Evolutionary conservation across 2,888 invertebrate species (phyloP).

Genomic region (Carabus problematicus): DNA sequence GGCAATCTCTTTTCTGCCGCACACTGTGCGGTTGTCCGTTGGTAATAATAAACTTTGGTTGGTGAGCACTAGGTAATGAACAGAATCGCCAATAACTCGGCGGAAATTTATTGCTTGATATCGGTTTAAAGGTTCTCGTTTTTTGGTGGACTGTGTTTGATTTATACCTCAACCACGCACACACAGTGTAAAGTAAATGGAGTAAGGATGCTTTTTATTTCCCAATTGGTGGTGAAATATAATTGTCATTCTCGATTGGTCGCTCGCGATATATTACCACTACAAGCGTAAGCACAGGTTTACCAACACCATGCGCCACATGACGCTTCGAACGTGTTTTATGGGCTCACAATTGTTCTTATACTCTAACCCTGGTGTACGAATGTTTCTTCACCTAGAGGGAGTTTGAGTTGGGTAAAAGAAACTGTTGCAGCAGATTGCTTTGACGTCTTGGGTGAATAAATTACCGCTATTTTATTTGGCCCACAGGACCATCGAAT

Average conservation of each 20-base stretch:
- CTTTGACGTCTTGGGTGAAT: too few relatives aligned
- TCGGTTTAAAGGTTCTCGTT: constrained; percentile 37
- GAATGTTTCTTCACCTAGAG: too few relatives aligned
- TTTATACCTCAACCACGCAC: constrained; percentile 21
- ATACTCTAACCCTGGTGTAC: not conserved
- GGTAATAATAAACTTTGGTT: constrained; percentile 34
- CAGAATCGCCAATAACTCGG: constrained; percentile 35
- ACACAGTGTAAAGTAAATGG: constrained; percentile 27
- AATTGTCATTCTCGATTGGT: constrained; percentile 3
- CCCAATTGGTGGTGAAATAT: constrained; percentile 17
- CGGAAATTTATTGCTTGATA: constrained; percentile 37
- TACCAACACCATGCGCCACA: not conserved
- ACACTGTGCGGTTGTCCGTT: constrained; percentile 6
- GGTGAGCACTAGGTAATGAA: constrained; percentile 11
- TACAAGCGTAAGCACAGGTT: not conserved
- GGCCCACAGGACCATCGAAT: too few relatives aligned
- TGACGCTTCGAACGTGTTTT: constrained; percentile 5
- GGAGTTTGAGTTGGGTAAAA: too few relatives aligned
- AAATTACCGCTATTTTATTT: too few relatives aligned
- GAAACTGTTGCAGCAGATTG: too few relatives aligned
- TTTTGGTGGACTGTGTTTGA: constrained; percentile 23
- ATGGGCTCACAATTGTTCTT: constrained; percentile 16
- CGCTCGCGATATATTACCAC: not conserved
- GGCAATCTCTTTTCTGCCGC: not conserved
- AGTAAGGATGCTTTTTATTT: constrained; percentile 34